phyloP scores from a whole-genome alignment of 92 coral and sea anemone genomes.

The Zoanthus solanderi region DNA sequence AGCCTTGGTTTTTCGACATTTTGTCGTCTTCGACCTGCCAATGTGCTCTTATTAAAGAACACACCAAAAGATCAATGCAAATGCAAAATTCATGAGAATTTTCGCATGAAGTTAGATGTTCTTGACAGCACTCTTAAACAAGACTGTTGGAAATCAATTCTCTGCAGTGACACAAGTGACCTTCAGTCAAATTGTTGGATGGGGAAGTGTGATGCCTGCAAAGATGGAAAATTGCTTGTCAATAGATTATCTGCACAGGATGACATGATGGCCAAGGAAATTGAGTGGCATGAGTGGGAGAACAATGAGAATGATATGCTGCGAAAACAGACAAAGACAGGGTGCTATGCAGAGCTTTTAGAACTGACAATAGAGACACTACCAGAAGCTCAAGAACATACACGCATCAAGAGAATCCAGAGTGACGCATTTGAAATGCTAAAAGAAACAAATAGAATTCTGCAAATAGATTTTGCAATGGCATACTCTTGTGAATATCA shows the following conservation, averaged over 20 bases:
- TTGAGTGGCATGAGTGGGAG: constrained; percentile 52
- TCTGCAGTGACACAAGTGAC: constrained; percentile 11
- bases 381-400: constrained; percentile 23
- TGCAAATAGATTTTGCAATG: neutral
- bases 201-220: constrained; percentile 39
- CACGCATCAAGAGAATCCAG: constrained; percentile 12
- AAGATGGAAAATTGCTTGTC: constrained; percentile 48
- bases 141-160: constrained; percentile 3
- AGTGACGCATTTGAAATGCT: neutral
- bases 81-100: too few species aligned
- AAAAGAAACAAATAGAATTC: neutral
- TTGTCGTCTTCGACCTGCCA: neutral
- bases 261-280: constrained; percentile 43
- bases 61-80: constrained; percentile 39
- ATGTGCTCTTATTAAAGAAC: constrained; percentile 55
- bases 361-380: constrained; percentile 48
- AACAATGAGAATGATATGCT: constrained; percentile 37
- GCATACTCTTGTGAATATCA: neutral
- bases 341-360: constrained; percentile 50
- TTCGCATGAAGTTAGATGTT: constrained; percentile 38
- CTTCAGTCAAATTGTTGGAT: neutral
- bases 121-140: constrained; percentile 31
- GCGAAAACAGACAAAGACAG: constrained; percentile 45
- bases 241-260: constrained; percentile 33
- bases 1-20: neutral